A percentile compares a stretch with the other conserved stretches of the same genome.
These are phyloP conservation scores for Apostichopus parvimensis DNA, from an alignment of 35 echinoderm and acorn worm genomes.

Conservation along the genomic window DNA sequence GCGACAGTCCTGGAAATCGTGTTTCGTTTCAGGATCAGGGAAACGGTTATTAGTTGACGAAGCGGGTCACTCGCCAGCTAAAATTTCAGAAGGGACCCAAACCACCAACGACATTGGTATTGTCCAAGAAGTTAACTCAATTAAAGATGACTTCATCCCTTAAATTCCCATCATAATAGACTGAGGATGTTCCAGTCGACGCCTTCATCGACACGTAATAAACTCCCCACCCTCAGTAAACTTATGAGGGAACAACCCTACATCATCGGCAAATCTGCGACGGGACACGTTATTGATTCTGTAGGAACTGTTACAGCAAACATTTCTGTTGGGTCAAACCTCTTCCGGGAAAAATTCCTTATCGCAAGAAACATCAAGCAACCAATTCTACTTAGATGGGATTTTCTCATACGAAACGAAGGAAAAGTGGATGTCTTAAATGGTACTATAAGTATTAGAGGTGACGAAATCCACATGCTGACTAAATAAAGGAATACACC, in stretches of 20 bases:
- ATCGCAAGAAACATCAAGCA: background rate
- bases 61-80: no score
- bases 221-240: no score
- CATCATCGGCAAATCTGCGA: background rate
- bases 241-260: background rate
- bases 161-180: no score
- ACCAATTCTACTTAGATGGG: background rate
- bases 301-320: background rate
- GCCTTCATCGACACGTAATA: no score
- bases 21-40: no score
- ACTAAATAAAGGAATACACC: background rate
- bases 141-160: no score
- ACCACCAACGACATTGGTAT: no score
- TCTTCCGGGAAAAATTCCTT: background rate
- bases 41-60: no score
- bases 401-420: background rate
- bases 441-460: background rate
- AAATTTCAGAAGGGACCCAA: no score
- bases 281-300: slow-evolving; percentile 9
- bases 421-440: background rate
- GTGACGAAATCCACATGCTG: background rate
- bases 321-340: background rate
- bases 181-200: no score
- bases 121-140: no score
- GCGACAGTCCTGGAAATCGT: no score